Evolutionary conservation across 2,888 invertebrate genomes (phyloP), one percentile per base, ranked within the genome.

Genomic region (Alentia gelatinosa): DNA sequence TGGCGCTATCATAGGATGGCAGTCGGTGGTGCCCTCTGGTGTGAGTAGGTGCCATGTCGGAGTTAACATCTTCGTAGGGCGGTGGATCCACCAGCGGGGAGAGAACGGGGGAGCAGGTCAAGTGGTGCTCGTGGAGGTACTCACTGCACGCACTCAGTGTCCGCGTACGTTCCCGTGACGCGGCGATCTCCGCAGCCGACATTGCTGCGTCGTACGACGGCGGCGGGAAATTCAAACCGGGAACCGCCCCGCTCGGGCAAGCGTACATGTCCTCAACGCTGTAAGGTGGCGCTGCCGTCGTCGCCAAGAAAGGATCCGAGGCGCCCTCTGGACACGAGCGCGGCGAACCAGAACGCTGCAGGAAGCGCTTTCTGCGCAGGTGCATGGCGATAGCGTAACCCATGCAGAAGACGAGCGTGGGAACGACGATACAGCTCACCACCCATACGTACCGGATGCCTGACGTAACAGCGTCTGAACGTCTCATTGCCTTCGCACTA

Each of bases 321-420:
- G 35, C n/a, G 33, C 47, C 86, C 12, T 86, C 86, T 0, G 30
- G 30, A 3, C 15, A 42, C 12, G 35, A 12, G 79, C 79, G 35
- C 39, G 37, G 37, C 0, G 79, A 0, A 35, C 37, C 19, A 4
- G 79, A 15, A 9, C 26, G 42, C 39, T 30, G 86, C 86, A 86
- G 86, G 47, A 86, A 47, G 50, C 86, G 86, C n/a, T 47, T 42
- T 19, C 86, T 23, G 23, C 86, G 86, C 26, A 86, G 0, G 30
- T 86, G 86, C 86, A 86, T 86, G 26, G 86, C 42, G 19, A 86
- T 86, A 15, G 86, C 86, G 26, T 86, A 86, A 23, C 86, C 86
- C 30, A 86, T 35, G 30, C 86, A 86, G 86, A 86, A 86, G 47
- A 86, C 50, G 7, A 86, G 30, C 19, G 47, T 86, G 23, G 86